A percentile compares a stretch with the other conserved stretches of the same genome.
Conservation (phyloP, 2,888 invertebrate species). For the Zygothrica quintamaculata region DNA sequence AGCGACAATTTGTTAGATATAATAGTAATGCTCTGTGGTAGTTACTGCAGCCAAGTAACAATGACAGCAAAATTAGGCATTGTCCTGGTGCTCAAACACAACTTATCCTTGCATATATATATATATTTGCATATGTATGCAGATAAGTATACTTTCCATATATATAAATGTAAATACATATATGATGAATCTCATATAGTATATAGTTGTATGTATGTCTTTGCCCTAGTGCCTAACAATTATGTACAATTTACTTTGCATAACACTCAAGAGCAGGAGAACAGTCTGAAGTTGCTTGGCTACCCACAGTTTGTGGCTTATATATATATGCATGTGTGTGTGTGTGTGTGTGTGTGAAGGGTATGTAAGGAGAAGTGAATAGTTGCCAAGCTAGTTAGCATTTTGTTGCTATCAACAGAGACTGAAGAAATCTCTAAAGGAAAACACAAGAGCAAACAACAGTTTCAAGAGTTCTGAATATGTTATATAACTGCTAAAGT, state of each 20-base stretch:
- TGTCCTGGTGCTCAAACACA: conserved; percentile 46
- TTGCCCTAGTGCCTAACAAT: conserved; percentile 64
- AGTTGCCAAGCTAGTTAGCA: conserved; percentile 52
- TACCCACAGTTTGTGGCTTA: conserved; percentile 38
- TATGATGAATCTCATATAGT: too few species aligned
- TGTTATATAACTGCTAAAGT: conserved; percentile 17
- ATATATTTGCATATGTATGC: conserved; percentile 46
- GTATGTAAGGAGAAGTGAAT: not conserved
- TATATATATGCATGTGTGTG: too few species aligned
- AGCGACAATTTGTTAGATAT: conserved; percentile 75
- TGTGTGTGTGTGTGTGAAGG: not conserved
- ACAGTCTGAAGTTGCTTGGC: conserved; percentile 40
- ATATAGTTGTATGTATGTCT: conserved; percentile 15
- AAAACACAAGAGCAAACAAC: conserved; percentile 20
- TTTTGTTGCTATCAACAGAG: conserved; percentile 41
- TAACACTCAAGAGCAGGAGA: conserved; percentile 63
- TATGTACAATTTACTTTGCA: conserved; percentile 78
- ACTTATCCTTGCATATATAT: conserved; percentile 17
- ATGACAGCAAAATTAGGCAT: conserved; percentile 72
- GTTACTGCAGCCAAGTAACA: conserved; percentile 38
- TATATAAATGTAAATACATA: conserved; percentile 17
- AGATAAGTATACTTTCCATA: conserved; percentile 22
- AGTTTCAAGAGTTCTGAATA: conserved; percentile 23
- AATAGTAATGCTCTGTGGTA: conserved; percentile 69
- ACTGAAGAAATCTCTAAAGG: conserved; percentile 14